phyloP scores from a whole-genome alignment of 2,888 invertebrate genomes.

The Dasypolia templi region DNA sequence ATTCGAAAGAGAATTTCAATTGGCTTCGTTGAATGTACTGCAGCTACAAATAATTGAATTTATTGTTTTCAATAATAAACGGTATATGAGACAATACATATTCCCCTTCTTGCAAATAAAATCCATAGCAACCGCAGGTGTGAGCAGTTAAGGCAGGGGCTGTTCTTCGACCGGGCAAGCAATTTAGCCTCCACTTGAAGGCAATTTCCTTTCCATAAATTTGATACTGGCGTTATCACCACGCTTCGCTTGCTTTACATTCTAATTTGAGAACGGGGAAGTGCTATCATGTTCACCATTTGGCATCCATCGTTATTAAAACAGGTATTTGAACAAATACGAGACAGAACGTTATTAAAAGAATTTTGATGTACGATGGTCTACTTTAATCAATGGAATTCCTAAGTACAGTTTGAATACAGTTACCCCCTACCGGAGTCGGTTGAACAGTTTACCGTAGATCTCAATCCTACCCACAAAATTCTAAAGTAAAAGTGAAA shows the following conservation, averaged over 20 bases:
- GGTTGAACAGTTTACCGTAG: not conserved
- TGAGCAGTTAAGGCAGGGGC: conserved; percentile 60
- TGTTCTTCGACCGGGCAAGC: conserved; percentile 57
- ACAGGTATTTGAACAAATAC: conserved; percentile 12
- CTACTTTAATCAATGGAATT: conserved; percentile 3
- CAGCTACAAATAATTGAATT: conserved; percentile 47
- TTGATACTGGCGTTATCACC: conserved; percentile 69
- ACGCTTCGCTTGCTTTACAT: conserved; percentile 68
- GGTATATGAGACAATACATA: conserved; percentile 44
- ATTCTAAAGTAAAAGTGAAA: conserved; percentile 18
- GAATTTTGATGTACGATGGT: not conserved
- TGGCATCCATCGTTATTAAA: conserved; percentile 48
- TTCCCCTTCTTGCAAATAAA: conserved; percentile 48
- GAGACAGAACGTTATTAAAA: not conserved
- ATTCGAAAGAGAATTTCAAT: conserved; percentile 30
- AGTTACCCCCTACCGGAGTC: not conserved
- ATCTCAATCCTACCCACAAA: not conserved
- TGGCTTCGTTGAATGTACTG: conserved; percentile 7
- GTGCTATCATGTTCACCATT: conserved; percentile 64
- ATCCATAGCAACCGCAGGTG: conserved; percentile 68
- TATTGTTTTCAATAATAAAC: conserved; percentile 54
- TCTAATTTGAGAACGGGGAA: conserved; percentile 72
- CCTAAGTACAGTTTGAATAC: not conserved
- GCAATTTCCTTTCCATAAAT: conserved; percentile 72
- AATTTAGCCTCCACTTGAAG: conserved; percentile 66